Evolutionary conservation across 2,113 vertebrate species (phyloP), one percentile per base, ranked within the genome.

Genomic region (Thomomys bottae): DNA sequence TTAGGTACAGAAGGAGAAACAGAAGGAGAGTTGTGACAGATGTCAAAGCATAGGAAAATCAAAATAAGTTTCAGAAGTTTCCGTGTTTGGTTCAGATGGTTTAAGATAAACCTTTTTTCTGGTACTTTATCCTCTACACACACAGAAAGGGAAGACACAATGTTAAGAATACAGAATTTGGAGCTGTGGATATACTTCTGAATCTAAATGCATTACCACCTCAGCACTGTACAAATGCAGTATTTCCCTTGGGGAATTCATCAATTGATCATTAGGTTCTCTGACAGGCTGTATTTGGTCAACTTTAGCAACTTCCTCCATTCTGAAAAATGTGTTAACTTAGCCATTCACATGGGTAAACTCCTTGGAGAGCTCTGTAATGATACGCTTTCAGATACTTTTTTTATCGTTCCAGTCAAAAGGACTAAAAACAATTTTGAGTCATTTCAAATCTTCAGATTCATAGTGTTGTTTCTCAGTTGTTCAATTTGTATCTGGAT

Each of bases 51-150:
- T 88, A 80, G 24, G 28, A 40, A 68, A 72, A 84, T 42, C 24
- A 92, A 86, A 84, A 89, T 87, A 64, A 78, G 71, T 26, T 36
- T 40, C 14, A 63, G 21, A 91, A 70, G 12, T 63, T 64, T 18
- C 23, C 66, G 85, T 75, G 14, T 45, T 94, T 88, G 49, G 17
- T 42, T 91, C 40, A 70, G 1, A 80, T 42, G 20, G 64, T 34
- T 75, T 81, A 81, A 94, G 81, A 89, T 3, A 92, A 76, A 38
- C 23, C 30, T 49, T 32, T 71, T 66, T 64, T 93, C 76, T 89
- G 24, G 84, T 6, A 85, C 4, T 45, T 78, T 54, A 36, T 12
- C 26, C 45, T 67, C 49, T 54, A 20, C 49, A 75, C 6, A 59
- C 17, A 71, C 3, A 87, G 2, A 86, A 90, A 77, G 28, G 2